Evolutionary conservation across 2,113 vertebrate species (phyloP).

Genomic region (Mesitornis unicolor): DNA sequence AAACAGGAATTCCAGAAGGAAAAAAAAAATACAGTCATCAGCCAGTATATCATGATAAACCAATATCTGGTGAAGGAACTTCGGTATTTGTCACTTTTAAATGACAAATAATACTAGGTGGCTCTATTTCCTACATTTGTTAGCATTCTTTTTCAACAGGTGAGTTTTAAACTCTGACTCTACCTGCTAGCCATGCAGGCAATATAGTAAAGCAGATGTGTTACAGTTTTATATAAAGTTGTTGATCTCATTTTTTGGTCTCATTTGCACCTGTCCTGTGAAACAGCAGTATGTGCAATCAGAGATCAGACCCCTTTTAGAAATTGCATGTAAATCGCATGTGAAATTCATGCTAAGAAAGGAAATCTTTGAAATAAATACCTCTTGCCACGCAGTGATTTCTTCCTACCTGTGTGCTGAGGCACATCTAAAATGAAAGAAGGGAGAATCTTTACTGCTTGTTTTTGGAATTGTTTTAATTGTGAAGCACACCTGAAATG

Average conservation of each 20-base stretch:
- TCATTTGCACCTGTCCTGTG: background rate
- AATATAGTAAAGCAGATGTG: background rate
- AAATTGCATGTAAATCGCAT: background rate
- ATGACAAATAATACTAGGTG: background rate
- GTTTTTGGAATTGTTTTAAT: background rate
- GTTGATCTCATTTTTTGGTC: background rate
- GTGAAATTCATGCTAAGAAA: background rate
- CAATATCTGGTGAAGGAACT: background rate
- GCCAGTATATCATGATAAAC: background rate
- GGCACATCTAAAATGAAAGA: background rate
- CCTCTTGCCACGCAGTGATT: background rate
- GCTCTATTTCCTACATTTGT: background rate
- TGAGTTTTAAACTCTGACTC: background rate
- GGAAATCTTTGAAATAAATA: background rate
- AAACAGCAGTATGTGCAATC: background rate
- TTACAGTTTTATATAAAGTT: background rate
- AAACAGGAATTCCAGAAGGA: background rate
- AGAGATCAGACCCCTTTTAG: background rate
- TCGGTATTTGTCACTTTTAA: background rate
- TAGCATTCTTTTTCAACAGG: background rate
- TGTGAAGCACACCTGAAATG: background rate
- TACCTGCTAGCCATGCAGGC: background rate
- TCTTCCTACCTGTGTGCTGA: background rate
- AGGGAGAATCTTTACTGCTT: background rate
- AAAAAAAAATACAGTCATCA: background rate